A percentile compares a stretch with the other conserved stretches of the same genome.
Conservation (phyloP, 2,113 vertebrate species). For the Sylvietta virens region DNA sequence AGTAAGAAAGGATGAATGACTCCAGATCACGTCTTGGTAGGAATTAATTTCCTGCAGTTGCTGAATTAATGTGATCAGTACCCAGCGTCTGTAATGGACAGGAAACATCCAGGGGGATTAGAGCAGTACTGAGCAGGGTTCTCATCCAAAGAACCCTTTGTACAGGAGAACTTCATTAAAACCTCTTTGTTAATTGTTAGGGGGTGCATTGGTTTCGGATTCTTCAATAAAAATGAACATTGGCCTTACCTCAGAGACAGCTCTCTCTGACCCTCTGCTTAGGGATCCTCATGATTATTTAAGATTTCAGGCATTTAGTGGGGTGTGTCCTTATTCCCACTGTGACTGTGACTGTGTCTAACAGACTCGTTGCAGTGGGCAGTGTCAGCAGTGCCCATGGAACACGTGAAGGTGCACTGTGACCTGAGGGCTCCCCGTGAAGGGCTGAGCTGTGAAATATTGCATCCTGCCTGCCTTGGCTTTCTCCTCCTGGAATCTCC, state of each 20-base stretch:
- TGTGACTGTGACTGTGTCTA: background rate
- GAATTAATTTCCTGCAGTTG: conserved; percentile 6
- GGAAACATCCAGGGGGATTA: background rate
- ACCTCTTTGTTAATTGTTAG: background rate
- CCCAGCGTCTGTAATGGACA: background rate
- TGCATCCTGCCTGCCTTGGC: background rate
- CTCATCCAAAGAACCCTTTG: background rate
- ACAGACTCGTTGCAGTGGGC: background rate
- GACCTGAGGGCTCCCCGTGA: background rate
- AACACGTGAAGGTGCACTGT: background rate
- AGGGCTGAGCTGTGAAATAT: background rate
- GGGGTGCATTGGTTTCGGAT: background rate
- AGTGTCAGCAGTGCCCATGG: background rate
- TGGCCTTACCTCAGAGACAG: accelerated
- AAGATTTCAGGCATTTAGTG: background rate
- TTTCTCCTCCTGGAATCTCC: background rate
- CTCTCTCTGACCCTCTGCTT: background rate
- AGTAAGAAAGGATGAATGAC: background rate
- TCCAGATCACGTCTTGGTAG: background rate
- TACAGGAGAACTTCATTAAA: background rate
- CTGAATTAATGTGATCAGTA: background rate
- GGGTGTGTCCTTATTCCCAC: background rate
- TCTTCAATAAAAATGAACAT: background rate
- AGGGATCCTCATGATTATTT: background rate
- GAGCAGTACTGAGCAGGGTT: background rate